Conservation (phyloP, 2,888 invertebrate species). For the Dorcus parallelipipedus region DNA sequence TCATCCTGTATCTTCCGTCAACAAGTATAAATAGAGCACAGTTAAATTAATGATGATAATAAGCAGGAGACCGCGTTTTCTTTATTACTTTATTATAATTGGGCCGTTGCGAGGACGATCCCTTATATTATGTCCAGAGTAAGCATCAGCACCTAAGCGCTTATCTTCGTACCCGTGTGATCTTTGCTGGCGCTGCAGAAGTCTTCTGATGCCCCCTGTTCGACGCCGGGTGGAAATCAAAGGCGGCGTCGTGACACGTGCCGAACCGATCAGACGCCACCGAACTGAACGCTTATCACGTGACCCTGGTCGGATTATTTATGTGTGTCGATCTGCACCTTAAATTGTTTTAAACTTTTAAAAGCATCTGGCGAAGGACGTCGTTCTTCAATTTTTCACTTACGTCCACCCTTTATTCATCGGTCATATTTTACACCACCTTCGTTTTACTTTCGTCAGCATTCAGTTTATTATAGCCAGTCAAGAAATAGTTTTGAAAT, state of each 20-base stretch:
- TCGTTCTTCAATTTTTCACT: conserved; percentile 36
- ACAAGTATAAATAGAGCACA: conserved; percentile 34
- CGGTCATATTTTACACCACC: conserved; percentile 29
- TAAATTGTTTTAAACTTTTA: conserved; percentile 31
- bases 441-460: conserved; percentile 26
- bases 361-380: conserved; percentile 33
- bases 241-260: no score
- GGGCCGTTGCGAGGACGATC: conserved; percentile 18
- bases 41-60: conserved; percentile 31
- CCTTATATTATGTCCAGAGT: conserved; percentile 1
- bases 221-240: no score
- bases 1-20: conserved; percentile 32
- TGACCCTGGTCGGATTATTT: conserved; percentile 29
- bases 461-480: neutral
- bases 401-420: conserved; percentile 30
- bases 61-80: conserved; percentile 19
- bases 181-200: no score
- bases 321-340: conserved; percentile 27
- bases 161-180: no score
- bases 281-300: conserved; percentile 13
- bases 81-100: conserved; percentile 26
- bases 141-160: no score
- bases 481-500: no score
- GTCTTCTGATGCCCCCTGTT: no score
- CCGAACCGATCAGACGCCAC: neutral